A percentile compares a stretch with the other conserved stretches of the same genome.
Evolutionary conservation across 1,140 invertebrate genomes (phyloP).

Genomic region (Octopus bimaculoides): DNA sequence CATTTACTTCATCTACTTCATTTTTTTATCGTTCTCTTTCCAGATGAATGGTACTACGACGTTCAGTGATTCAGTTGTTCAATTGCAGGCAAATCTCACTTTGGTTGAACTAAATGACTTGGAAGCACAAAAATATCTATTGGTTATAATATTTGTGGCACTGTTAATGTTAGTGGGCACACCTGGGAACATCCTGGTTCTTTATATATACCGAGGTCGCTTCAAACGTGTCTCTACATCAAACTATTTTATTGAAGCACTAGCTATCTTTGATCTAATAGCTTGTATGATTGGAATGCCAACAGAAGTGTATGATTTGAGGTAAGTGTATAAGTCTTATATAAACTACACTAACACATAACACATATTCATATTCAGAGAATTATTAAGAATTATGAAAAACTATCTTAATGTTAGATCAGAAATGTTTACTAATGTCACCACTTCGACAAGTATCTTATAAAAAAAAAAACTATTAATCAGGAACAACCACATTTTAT

Average conservation of each 20-base stretch:
- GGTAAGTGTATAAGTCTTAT: background rate
- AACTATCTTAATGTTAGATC: too few relatives aligned
- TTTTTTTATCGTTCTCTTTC: background rate
- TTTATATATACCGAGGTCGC: conserved; percentile 36
- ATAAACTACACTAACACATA: too few relatives aligned
- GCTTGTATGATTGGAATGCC: conserved; percentile 42
- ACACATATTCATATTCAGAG: too few relatives aligned
- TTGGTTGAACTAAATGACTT: conserved; percentile 24
- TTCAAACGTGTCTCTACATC: conserved; percentile 37
- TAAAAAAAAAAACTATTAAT: too few relatives aligned
- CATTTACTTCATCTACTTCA: background rate
- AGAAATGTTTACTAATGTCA: too few relatives aligned
- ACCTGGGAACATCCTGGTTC: conserved; percentile 37
- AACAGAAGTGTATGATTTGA: conserved; percentile 37
- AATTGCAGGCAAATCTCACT: background rate
- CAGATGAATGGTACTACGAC: background rate
- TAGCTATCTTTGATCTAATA: conserved; percentile 44
- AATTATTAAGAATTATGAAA: too few relatives aligned
- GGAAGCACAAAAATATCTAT: conserved; percentile 33
- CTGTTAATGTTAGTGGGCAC: conserved; percentile 36
- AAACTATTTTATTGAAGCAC: conserved; percentile 43
- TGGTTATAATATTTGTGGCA: conserved; percentile 34
- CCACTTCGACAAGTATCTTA: too few relatives aligned
- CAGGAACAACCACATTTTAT: too few relatives aligned
- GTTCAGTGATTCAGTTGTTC: too few relatives aligned